Evolutionary conservation across 2,113 vertebrate genomes (phyloP).

Genomic region (Aptenodytes forsteri): DNA sequence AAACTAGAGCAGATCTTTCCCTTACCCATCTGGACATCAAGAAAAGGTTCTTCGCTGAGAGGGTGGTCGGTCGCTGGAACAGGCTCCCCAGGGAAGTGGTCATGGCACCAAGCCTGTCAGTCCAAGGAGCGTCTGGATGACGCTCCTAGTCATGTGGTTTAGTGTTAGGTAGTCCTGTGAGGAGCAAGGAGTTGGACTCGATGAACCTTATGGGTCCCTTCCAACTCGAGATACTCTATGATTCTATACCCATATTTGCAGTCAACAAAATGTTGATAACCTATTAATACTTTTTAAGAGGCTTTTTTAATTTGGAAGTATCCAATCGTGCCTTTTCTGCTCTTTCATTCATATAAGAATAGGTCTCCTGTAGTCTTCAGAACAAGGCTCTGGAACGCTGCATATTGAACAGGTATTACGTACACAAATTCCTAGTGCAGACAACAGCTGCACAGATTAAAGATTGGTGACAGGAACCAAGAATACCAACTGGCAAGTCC

Average conservation of each 20-base stretch:
- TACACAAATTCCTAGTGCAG: not conserved
- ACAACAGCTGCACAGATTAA: not conserved
- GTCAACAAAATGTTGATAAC: not conserved
- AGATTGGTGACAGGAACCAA: not conserved
- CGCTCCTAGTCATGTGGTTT: not conserved
- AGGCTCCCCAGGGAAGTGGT: not conserved
- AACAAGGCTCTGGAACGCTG: not conserved
- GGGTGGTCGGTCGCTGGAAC: not conserved
- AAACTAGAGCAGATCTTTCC: not conserved
- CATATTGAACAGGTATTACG: not conserved
- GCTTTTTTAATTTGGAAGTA: not conserved
- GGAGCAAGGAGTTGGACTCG: not conserved
- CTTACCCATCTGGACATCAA: not conserved
- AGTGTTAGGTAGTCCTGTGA: fast-evolving
- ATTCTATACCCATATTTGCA: not conserved
- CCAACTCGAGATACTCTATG: not conserved
- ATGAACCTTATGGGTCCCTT: fast-evolving
- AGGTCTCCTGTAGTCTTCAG: not conserved
- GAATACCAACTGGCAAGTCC: not conserved
- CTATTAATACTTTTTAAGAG: not conserved
- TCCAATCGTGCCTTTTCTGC: not conserved
- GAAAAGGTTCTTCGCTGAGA: not conserved
- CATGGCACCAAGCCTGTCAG: not conserved
- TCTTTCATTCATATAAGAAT: not conserved
- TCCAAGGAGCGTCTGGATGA: not conserved